Conservation (phyloP, 2,797 vertebrate genomes). For the Remorina albescens region DNA sequence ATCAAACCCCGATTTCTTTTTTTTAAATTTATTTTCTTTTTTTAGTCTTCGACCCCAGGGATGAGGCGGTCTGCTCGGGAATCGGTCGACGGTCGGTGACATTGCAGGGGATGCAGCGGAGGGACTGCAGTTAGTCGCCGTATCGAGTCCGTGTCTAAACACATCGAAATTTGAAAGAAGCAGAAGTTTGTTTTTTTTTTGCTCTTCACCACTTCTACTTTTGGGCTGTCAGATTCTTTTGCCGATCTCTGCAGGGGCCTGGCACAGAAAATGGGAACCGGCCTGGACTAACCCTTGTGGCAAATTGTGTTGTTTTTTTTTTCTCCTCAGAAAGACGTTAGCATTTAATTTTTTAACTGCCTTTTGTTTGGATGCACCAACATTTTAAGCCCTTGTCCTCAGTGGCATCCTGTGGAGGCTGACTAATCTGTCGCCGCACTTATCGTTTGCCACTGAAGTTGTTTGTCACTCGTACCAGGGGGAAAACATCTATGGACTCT, state of each 20-base stretch:
- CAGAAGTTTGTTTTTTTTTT: conserved; percentile 82
- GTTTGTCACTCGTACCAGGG: conserved; percentile 59
- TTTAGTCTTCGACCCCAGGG: conserved; percentile 20
- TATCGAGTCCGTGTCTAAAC: conserved; percentile 75
- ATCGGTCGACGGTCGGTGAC: conserved; percentile 47
- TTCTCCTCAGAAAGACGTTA: conserved; percentile 38
- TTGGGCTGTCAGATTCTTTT: conserved; percentile 87
- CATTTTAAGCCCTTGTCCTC: conserved; percentile 78
- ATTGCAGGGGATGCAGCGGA: conserved; percentile 50
- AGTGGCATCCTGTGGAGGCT: conserved; percentile 83
- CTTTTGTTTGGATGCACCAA: conserved; percentile 76
- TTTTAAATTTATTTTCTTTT: no score
- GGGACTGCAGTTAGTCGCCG: conserved; percentile 57
- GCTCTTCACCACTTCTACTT: conserved; percentile 82
- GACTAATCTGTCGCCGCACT: conserved; percentile 83
- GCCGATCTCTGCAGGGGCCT: conserved; percentile 71
- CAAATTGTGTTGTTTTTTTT: conserved; percentile 53
- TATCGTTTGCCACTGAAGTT: conserved; percentile 75
- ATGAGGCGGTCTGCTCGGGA: conserved; percentile 13
- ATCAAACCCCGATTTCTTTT: conserved; percentile 33
- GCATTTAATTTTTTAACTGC: conserved; percentile 64
- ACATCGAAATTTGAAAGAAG: conserved; percentile 83
- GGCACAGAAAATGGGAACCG: conserved; percentile 65
- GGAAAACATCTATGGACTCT: conserved; percentile 46
- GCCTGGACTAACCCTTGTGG: conserved; percentile 72